These are phyloP conservation scores for Sapajus apella DNA, from an alignment of 2,113 vertebrate genomes.

Conservation along the genomic window DNA sequence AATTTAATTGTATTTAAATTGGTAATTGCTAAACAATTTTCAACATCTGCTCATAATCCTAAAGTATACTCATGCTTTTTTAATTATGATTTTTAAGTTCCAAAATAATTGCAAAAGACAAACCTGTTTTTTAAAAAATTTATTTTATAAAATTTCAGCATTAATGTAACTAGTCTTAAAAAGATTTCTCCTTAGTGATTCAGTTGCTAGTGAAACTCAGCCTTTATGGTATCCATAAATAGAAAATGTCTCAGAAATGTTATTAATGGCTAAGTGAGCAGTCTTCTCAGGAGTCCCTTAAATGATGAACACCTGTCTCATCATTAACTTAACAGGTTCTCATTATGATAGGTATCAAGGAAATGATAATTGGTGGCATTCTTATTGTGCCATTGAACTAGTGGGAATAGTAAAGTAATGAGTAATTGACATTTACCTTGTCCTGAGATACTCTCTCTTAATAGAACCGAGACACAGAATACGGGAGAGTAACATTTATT, in stretches of 20 bases:
- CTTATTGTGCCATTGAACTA: constrained; percentile 62
- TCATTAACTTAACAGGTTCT: constrained; percentile 64
- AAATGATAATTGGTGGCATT: constrained; percentile 71
- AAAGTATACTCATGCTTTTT: not conserved
- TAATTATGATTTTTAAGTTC: not conserved
- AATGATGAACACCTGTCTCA: constrained; percentile 80
- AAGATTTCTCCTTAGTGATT: constrained; percentile 48
- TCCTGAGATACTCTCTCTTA: constrained; percentile 10
- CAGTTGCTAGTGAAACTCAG: constrained; percentile 15
- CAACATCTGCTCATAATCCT: not conserved
- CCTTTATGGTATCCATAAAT: constrained; percentile 43
- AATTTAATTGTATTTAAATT: constrained; percentile 14
- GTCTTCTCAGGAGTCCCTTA: constrained; percentile 70
- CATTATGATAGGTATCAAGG: constrained; percentile 69
- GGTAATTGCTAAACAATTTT: not conserved
- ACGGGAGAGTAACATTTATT: constrained; percentile 60
- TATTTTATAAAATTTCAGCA: constrained; percentile 14
- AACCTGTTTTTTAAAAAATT: not conserved
- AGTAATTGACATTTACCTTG: constrained; percentile 72
- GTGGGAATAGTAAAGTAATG: constrained; percentile 63
- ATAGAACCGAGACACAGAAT: constrained; percentile 61
- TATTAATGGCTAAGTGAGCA: constrained; percentile 60
- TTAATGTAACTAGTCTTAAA: not conserved
- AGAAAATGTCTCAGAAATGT: constrained; percentile 54
- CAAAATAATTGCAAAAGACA: not conserved